These are phyloP conservation scores for Pseudois nayaur DNA, from an alignment of 2,113 vertebrate genomes.

Conservation along the genomic window DNA sequence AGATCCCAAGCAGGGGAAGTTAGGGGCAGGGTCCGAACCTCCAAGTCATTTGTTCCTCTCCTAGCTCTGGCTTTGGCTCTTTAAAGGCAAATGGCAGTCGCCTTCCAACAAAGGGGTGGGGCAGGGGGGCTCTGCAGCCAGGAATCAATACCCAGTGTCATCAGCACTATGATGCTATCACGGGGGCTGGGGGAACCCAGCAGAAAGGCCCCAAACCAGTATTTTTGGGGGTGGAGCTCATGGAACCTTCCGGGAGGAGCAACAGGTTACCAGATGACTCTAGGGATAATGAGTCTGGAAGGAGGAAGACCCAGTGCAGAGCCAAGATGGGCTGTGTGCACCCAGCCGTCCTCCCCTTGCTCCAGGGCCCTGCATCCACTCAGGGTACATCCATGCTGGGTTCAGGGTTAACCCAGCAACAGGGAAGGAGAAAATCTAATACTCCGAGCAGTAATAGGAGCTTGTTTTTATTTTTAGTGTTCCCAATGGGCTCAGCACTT, in stretches of 20 bases:
- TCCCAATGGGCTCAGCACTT: neutral
- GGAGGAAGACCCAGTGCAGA: neutral
- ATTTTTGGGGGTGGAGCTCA: neutral
- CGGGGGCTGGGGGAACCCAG: neutral
- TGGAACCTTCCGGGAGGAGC: neutral
- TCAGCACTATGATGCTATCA: neutral
- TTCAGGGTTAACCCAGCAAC: neutral
- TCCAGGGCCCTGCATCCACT: neutral
- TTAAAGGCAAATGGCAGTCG: neutral
- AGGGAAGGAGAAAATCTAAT: neutral
- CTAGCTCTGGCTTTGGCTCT: neutral
- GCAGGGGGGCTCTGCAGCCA: rapidly evolving
- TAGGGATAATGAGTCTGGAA: neutral
- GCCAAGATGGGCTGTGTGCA: neutral
- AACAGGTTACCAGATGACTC: neutral
- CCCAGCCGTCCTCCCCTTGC: neutral
- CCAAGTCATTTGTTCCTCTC: neutral
- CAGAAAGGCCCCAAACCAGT: neutral
- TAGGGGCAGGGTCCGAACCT: rapidly evolving
- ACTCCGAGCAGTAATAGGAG: neutral
- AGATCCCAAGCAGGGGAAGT: neutral
- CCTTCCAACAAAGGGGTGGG: neutral
- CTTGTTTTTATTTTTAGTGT: conserved; percentile 15
- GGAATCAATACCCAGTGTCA: neutral
- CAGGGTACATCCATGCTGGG: too few relatives aligned